These are phyloP conservation scores for Alfaro cultratus DNA, from an alignment of 2,797 vertebrate genomes.

Conservation along the genomic window DNA sequence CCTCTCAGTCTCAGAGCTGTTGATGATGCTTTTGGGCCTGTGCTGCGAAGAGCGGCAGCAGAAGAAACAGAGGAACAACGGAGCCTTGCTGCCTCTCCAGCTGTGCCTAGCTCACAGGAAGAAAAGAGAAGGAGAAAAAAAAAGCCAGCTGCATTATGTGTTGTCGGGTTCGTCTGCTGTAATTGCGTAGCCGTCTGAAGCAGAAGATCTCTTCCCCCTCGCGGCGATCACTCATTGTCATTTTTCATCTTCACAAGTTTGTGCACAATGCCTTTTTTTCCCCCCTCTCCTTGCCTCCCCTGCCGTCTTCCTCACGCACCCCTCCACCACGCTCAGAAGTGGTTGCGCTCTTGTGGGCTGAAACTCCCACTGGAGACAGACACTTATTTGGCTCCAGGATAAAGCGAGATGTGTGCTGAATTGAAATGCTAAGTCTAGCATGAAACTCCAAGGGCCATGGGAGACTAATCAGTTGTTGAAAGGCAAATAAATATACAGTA, in stretches of 20 bases:
- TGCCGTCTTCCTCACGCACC: conserved; percentile 35
- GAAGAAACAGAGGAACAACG: conserved; percentile 26
- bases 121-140: neutral
- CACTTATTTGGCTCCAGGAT: conserved; percentile 79
- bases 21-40: conserved; percentile 36
- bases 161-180: conserved; percentile 55
- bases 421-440: conserved; percentile 80
- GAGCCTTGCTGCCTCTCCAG: conserved; percentile 46
- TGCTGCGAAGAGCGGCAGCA: conserved; percentile 25
- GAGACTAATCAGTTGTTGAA: conserved; percentile 80
- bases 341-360: conserved; percentile 72
- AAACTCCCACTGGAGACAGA: conserved; percentile 74
- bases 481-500: conserved; percentile 74
- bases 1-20: conserved; percentile 32
- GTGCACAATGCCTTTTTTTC: conserved; percentile 5
- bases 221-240: conserved; percentile 57
- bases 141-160: conserved; percentile 18
- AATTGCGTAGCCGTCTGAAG: conserved; percentile 51
- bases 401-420: conserved; percentile 74
- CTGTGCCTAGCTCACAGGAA: conserved; percentile 26
- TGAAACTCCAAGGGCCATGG: conserved; percentile 71
- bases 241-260: conserved; percentile 68
- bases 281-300: conserved; percentile 12
- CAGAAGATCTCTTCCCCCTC: conserved; percentile 56
- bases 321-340: conserved; percentile 56